Evolutionary conservation across 2,113 vertebrate genomes (phyloP).

Genomic region (Glareola pratincola): DNA sequence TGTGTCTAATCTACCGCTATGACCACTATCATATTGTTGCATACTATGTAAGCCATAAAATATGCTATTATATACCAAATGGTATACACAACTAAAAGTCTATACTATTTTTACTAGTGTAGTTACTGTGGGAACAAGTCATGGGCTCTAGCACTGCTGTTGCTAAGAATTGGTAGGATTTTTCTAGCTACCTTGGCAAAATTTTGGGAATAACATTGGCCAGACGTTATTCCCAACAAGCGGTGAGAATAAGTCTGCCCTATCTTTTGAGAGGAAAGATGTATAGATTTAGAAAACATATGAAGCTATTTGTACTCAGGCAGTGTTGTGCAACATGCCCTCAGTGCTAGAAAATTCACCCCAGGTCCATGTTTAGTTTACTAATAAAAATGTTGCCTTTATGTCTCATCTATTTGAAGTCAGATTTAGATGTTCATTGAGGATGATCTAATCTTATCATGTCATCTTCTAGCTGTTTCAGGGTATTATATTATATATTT

Average conservation of each 20-base stretch:
- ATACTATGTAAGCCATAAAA: not conserved
- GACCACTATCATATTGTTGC: not conserved
- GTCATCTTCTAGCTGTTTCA: not conserved
- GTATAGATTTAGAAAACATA: not conserved
- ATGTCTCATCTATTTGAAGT: not conserved
- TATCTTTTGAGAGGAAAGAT: not conserved
- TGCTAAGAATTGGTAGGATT: not conserved
- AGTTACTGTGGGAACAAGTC: not conserved
- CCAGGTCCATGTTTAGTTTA: not conserved
- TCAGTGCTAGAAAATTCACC: not conserved
- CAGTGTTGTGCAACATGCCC: not conserved
- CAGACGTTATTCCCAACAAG: not conserved
- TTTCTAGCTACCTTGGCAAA: not conserved
- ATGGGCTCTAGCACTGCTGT: not conserved
- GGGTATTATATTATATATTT: not conserved
- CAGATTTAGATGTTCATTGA: not conserved
- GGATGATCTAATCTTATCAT: not conserved
- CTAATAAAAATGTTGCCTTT: not conserved
- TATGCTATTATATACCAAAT: not conserved
- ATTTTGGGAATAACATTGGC: not conserved
- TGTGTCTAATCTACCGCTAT: not conserved
- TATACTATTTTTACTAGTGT: not conserved
- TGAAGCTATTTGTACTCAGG: not conserved
- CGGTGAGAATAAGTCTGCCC: not conserved
- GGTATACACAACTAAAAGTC: fast-evolving